Conservation (phyloP, 2,888 invertebrate genomes). For the Coecobrya sp. region DNA sequence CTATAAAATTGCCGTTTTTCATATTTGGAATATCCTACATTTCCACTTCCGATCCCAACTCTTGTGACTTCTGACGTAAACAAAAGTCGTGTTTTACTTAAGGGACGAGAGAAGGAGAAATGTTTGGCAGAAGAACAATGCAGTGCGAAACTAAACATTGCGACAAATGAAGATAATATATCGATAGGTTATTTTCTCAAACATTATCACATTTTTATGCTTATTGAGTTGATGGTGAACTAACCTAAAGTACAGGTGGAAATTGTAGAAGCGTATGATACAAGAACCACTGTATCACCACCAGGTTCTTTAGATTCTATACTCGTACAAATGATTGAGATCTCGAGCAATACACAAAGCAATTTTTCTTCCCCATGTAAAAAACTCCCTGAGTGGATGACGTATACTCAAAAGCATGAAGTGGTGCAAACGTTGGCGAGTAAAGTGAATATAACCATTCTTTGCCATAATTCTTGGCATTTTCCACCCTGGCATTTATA, state of each 20-base stretch:
- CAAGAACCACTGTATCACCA: background rate
- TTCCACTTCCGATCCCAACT: background rate
- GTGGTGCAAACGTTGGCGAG: background rate
- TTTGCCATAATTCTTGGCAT: slow-evolving; percentile 33
- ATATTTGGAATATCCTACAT: background rate
- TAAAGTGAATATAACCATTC: background rate
- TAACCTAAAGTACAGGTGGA: slow-evolving; percentile 2
- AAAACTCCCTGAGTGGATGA: background rate
- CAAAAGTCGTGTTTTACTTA: background rate
- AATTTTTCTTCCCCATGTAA: background rate
- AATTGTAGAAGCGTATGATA: background rate
- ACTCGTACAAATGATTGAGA: background rate
- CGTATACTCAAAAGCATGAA: background rate
- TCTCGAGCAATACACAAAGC: slow-evolving; percentile 5
- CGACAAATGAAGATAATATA: too few relatives aligned
- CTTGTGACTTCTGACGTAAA: background rate
- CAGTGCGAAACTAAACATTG: background rate
- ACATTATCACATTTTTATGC: background rate
- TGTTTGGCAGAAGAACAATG: background rate
- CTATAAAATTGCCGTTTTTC: background rate
- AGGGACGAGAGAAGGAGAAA: background rate
- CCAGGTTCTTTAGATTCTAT: background rate
- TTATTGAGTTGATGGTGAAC: background rate
- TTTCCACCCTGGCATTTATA: slow-evolving; percentile 39
- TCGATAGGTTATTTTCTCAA: too few relatives aligned